Conservation (phyloP, 2,888 invertebrate genomes). For the Allacma fusca region DNA sequence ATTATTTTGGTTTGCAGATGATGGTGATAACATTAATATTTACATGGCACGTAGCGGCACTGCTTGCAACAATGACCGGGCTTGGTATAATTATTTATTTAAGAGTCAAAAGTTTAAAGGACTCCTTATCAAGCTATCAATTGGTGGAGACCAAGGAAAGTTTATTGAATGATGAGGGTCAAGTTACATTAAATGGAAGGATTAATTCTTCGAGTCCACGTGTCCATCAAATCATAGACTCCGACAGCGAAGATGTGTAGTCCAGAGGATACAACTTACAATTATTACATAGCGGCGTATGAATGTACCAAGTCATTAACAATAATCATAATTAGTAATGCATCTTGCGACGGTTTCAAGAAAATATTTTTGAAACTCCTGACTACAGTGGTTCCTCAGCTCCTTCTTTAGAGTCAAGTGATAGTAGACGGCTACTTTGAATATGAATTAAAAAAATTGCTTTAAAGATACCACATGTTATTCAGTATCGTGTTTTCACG, state of each 20-base stretch:
- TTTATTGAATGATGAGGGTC: neutral
- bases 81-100: constrained; percentile 55
- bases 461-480: no score
- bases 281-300: no score
- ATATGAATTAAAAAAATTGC: no score
- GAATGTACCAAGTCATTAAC: no score
- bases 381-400: no score
- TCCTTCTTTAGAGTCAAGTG: no score
- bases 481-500: no score
- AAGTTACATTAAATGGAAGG: constrained; percentile 31
- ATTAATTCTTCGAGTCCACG: neutral
- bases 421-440: no score
- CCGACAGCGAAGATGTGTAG: constrained; percentile 60
- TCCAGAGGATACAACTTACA: neutral
- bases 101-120: constrained; percentile 55
- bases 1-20: constrained; percentile 63
- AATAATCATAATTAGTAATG: no score
- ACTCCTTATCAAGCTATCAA: constrained; percentile 55
- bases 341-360: no score
- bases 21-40: constrained; percentile 65
- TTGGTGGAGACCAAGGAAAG: constrained; percentile 58
- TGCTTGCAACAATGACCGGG: constrained; percentile 52
- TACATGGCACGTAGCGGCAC: constrained; percentile 61
- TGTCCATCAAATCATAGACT: constrained; percentile 56
- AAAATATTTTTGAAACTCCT: no score